These are phyloP conservation scores for Octodonta nipae DNA, from an alignment of 2,888 invertebrate genomes.

Conservation along the genomic window DNA sequence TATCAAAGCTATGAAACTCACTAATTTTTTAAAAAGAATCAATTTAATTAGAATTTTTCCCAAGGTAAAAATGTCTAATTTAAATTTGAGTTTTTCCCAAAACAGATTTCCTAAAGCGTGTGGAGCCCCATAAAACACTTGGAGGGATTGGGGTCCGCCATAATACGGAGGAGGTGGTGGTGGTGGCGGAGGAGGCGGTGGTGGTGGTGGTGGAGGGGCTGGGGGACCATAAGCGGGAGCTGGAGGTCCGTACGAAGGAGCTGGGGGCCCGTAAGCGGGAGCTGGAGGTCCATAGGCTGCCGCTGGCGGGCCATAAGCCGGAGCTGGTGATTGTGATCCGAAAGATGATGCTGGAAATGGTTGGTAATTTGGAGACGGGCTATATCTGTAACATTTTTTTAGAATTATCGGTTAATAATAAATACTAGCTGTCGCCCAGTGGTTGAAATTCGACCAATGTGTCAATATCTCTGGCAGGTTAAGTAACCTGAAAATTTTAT, in stretches of 20 bases:
- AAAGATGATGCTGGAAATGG: not conserved
- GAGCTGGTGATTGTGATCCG: not conserved
- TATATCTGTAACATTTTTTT: slow-evolving; percentile 8
- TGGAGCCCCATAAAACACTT: slow-evolving; percentile 40
- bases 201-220: not conserved
- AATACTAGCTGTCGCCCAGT: no score
- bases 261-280: slow-evolving; percentile 6
- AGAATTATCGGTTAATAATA: not conserved
- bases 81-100: slow-evolving; percentile 53
- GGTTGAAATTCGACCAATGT: no score
- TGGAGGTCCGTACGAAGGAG: slow-evolving; percentile 6
- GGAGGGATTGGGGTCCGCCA: slow-evolving; percentile 5
- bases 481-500: no score
- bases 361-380: slow-evolving; percentile 6
- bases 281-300: slow-evolving; percentile 14
- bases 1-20: slow-evolving; percentile 64
- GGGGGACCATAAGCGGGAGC: slow-evolving; percentile 21
- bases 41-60: slow-evolving; percentile 64
- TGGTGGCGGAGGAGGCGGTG: slow-evolving; percentile 14
- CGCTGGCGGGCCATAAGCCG: slow-evolving; percentile 16
- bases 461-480: no score
- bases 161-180: slow-evolving; percentile 18
- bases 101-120: slow-evolving; percentile 44
- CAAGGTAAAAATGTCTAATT: slow-evolving; percentile 56
- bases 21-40: slow-evolving; percentile 66